Percentiles rank a stretch among this genome's conserved stretches.
These are phyloP conservation scores for Lepus oiostolus DNA, from an alignment of 2,797 vertebrate genomes.

Conservation along the genomic window DNA sequence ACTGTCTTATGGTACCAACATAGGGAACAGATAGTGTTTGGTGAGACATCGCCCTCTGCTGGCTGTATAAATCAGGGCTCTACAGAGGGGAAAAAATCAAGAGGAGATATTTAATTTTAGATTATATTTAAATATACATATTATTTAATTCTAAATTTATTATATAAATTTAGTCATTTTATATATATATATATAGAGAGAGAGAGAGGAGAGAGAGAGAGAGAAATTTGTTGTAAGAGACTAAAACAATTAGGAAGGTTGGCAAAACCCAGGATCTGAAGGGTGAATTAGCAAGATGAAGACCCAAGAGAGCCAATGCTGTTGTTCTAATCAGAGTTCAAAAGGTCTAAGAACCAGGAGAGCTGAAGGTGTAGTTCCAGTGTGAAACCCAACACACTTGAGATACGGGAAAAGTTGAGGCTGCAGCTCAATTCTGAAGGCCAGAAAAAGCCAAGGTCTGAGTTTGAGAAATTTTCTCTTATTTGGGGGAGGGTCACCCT, in stretches of 20 bases:
- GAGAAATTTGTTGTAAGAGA: not conserved
- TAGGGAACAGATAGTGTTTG: not conserved
- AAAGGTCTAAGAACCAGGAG: not conserved
- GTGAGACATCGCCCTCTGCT: constrained; percentile 58
- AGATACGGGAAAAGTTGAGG: not conserved
- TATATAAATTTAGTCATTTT: too few relatives aligned
- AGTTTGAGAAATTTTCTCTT: not conserved
- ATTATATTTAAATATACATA: not conserved
- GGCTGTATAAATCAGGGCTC: not conserved
- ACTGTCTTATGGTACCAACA: not conserved
- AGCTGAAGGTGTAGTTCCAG: not conserved
- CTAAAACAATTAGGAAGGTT: not conserved
- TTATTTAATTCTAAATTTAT: not conserved
- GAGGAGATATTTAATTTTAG: not conserved
- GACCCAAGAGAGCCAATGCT: not conserved
- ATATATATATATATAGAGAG: not conserved
- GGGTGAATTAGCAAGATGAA: constrained; percentile 31
- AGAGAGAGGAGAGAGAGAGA: too few relatives aligned
- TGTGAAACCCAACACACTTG: not conserved
- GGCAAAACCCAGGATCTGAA: not conserved
- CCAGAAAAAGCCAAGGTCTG: constrained; percentile 10
- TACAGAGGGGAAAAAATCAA: not conserved
- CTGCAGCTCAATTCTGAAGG: not conserved
- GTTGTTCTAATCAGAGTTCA: not conserved
- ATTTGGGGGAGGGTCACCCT: not conserved